phyloP scores from a whole-genome alignment of 2,888 invertebrate species.

The Watsonalla binaria region DNA sequence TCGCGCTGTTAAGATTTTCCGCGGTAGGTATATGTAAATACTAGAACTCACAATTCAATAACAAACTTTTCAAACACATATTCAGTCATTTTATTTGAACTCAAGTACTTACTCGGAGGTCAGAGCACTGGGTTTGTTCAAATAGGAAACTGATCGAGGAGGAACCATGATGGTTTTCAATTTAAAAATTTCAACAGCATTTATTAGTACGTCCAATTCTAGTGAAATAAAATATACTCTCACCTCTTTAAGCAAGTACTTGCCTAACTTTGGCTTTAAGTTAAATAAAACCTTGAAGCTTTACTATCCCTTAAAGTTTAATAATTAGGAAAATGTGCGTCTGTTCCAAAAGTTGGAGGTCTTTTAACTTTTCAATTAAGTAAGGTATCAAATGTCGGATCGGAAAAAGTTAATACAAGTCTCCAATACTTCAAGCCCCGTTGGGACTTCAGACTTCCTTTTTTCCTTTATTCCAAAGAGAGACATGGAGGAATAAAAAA shows the following conservation, averaged over 20 bases:
- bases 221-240: not conserved
- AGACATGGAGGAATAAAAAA: constrained; percentile 9
- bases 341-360: constrained; percentile 21
- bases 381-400: constrained; percentile 42
- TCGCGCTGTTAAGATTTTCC: too few relatives aligned
- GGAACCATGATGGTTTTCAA: too few relatives aligned
- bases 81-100: too few relatives aligned
- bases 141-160: too few relatives aligned
- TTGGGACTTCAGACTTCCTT: constrained; percentile 21
- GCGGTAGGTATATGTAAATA: too few relatives aligned
- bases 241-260: constrained; percentile 7
- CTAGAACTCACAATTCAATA: too few relatives aligned
- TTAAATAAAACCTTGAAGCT: constrained; percentile 6
- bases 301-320: constrained; percentile 11
- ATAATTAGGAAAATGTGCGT: constrained; percentile 25
- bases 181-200: too few relatives aligned
- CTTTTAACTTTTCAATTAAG: constrained; percentile 51
- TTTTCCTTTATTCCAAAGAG: constrained; percentile 28
- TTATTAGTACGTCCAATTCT: too few relatives aligned
- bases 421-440: constrained; percentile 26
- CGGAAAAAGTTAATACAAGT: constrained; percentile 44
- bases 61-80: too few relatives aligned
- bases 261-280: constrained; percentile 7
- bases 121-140: too few relatives aligned
- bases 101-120: too few relatives aligned